Percentiles rank a stretch among this genome's conserved stretches.
phyloP scores from a whole-genome alignment of 2,888 invertebrate species.

The Hirtodrosophila duncani region DNA sequence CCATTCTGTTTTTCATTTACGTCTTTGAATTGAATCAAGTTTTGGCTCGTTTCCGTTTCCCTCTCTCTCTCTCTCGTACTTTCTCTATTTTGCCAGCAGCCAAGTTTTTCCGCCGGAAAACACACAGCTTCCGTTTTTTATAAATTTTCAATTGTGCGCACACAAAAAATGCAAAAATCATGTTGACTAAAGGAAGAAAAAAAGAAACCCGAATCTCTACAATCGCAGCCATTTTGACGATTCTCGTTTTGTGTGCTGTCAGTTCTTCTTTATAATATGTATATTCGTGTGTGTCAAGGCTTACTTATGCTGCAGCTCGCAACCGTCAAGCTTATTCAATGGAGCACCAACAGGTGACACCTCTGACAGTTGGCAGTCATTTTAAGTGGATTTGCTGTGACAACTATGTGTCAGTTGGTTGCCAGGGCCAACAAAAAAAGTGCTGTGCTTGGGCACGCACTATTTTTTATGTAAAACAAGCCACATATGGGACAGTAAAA shows the following conservation, averaged over 20 bases:
- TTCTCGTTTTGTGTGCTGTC: constrained; percentile 26
- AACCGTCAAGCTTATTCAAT: neutral
- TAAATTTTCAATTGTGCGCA: constrained; percentile 65
- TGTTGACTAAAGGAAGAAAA: constrained; percentile 6
- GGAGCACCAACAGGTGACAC: constrained; percentile 57
- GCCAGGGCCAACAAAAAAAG: neutral
- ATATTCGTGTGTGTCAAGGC: constrained; percentile 28
- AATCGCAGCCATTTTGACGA: constrained; percentile 46
- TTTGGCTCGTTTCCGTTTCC: constrained; percentile 50
- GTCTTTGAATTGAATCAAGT: constrained; percentile 67
- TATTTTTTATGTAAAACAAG: constrained; percentile 25
- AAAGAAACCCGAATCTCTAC: constrained; percentile 33
- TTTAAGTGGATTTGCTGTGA: constrained; percentile 65
- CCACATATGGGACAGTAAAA: neutral
- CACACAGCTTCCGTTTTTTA: constrained; percentile 63
- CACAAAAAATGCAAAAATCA: constrained; percentile 12
- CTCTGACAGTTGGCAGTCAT: constrained; percentile 50
- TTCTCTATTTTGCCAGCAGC: constrained; percentile 31
- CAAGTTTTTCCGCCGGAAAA: constrained; percentile 66
- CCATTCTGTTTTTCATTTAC: constrained; percentile 56
- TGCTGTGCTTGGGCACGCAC: neutral
- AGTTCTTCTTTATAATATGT: constrained; percentile 3
- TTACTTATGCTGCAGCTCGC: constrained; percentile 17
- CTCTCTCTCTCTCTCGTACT: constrained; percentile 2
- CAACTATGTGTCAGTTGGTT: constrained; percentile 45